A percentile compares a stretch with the other conserved stretches of the same genome.
Conservation (phyloP, 2,113 vertebrate species). For the Odocoileus virginianus region DNA sequence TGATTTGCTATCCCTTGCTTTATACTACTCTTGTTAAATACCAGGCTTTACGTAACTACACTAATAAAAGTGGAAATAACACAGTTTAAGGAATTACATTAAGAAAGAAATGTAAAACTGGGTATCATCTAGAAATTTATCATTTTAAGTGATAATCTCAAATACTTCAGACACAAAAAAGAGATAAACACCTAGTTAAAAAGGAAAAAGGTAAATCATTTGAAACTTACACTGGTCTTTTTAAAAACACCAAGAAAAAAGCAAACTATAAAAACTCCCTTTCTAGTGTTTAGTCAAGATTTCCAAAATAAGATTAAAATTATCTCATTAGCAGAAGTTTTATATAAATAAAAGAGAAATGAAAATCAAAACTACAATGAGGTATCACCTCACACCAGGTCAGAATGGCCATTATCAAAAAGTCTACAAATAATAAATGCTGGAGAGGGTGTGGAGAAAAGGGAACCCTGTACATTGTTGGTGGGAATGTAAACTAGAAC, state of each 20-base stretch:
- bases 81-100: background rate
- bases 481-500: background rate
- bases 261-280: background rate
- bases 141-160: background rate
- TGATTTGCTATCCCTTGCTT: background rate
- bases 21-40: background rate
- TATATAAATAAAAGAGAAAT: background rate
- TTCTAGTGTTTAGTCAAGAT: constrained; percentile 6
- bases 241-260: background rate
- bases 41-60: background rate
- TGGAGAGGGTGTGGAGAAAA: background rate
- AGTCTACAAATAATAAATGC: background rate
- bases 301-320: constrained; percentile 21
- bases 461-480: background rate
- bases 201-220: background rate
- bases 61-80: background rate
- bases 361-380: background rate
- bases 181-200: background rate
- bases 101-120: background rate
- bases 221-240: background rate
- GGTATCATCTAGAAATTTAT: background rate
- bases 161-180: background rate
- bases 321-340: constrained; percentile 3
- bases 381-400: background rate
- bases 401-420: background rate